Base-by-base conservation (phyloP, 2,113 vertebrate genomes). In the Phrynosoma blainvillii region DNA sequence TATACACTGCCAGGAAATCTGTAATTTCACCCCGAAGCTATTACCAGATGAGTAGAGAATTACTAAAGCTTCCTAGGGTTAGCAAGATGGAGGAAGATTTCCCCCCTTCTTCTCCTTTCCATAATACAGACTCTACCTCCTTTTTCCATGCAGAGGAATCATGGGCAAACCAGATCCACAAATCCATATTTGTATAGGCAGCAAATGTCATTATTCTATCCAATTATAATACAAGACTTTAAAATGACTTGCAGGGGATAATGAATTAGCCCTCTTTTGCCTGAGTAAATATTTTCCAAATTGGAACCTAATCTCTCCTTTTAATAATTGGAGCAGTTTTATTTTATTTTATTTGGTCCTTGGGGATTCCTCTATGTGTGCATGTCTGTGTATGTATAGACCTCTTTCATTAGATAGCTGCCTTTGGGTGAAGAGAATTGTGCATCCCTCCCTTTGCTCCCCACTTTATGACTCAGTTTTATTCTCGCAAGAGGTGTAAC, bases 211-310 rank as follows among this genome's bases (percentile, higher is more conserved):
- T 96, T 95, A 93, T 94, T 94, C 89, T 82, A n/a, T 91, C 86
- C 89, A 70, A 52, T 94, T 92, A 92, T 94, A 95, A 95, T 93
- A 83, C 85, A 85, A 94, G 95, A 93, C 84, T 90, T 91, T 66
- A 94, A 91, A 96, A 94, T 92, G 94, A 95, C 96, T 95, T 93
- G 94, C 93, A 91, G 90, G 77, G 94, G 91, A 91, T 95, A 94
- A 94, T 93, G 95, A 96, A 95, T 95, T 47, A 90, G 95, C 92
- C 88, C 92, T 90, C 92, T 96, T 95, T 94, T 94, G 91, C 90
- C 90, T 93, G 93, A 95, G 92, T 94, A 96, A 96, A 95, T 96
- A 95, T 95, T 96, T 96, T 91, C 90, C 91, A 59, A 82, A 84
- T 92, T 90, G 93, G 92, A 95, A 93, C 89, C 89, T 91, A 94